These are phyloP conservation scores for Drosophila serrata DNA, from an alignment of 1,140 invertebrate genomes.

Conservation along the genomic window DNA sequence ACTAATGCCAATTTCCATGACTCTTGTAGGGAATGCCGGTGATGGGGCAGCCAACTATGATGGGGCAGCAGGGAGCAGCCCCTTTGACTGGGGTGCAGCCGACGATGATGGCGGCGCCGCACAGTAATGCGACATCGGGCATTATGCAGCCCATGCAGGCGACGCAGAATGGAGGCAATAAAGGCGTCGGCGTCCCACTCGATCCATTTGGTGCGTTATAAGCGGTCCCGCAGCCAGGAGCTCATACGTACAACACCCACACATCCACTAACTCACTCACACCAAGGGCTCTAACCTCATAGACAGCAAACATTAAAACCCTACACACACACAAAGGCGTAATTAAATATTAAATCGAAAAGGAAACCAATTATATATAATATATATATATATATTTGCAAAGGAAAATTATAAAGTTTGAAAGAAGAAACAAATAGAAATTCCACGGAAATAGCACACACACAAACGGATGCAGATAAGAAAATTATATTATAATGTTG, in stretches of 20 bases:
- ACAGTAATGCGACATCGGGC: constrained; percentile 71
- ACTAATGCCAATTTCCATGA: constrained; percentile 28
- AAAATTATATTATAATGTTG: constrained; percentile 76
- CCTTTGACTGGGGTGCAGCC: constrained; percentile 84
- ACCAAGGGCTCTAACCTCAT: constrained; percentile 74
- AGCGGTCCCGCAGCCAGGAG: constrained; percentile 51
- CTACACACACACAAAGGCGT: constrained; percentile 46
- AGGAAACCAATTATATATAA: constrained; percentile 46
- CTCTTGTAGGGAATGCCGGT: constrained; percentile 84
- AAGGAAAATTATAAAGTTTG: constrained; percentile 39
- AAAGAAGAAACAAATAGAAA: constrained; percentile 35
- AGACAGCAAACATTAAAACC: constrained; percentile 46
- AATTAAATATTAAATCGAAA: constrained; percentile 47
- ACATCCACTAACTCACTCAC: constrained; percentile 34
- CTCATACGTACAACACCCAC: constrained; percentile 30
- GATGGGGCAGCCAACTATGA: constrained; percentile 75
- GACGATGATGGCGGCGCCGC: constrained; percentile 84
- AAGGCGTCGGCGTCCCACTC: constrained; percentile 76
- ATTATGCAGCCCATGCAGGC: constrained; percentile 78
- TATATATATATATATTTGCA: constrained; percentile 65
- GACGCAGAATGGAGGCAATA: constrained; percentile 79
- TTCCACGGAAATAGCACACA: constrained; percentile 47
- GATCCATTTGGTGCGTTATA: constrained; percentile 85
- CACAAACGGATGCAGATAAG: constrained; percentile 34
- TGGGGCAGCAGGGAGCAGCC: constrained; percentile 76